These are phyloP conservation scores for Eretmocerus hayati DNA, from an alignment of 2,888 invertebrate genomes.

Conservation along the genomic window DNA sequence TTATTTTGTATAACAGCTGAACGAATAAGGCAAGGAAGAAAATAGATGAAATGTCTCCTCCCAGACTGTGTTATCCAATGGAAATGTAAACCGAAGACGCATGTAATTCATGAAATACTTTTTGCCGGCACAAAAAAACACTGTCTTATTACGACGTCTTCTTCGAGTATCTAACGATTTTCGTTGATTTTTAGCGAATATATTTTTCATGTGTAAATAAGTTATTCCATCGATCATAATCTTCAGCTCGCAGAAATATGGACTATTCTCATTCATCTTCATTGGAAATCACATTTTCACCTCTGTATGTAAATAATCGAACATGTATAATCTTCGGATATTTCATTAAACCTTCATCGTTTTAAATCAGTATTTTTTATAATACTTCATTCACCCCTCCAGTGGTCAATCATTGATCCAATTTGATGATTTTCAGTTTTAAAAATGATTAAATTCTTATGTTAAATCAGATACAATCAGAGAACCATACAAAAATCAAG, in stretches of 20 bases:
- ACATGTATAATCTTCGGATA: constrained; percentile 28
- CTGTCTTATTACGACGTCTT: constrained; percentile 11
- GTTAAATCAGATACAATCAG: no score
- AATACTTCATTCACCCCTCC: no score
- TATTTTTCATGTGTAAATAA: constrained; percentile 31
- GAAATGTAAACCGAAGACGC: constrained; percentile 10
- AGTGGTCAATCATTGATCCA: no score
- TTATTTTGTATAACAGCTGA: constrained; percentile 6
- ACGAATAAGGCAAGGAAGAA: background rate
- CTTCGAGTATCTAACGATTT: constrained; percentile 14
- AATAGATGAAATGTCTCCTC: constrained; percentile 5
- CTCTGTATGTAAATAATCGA: constrained; percentile 16
- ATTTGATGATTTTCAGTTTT: no score
- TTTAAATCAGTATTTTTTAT: no score
- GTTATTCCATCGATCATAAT: constrained; percentile 23
- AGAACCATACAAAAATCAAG: no score
- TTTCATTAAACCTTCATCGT: constrained; percentile 39
- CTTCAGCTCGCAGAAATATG: constrained; percentile 26
- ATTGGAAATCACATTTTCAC: constrained; percentile 18
- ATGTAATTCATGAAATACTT: constrained; percentile 12
- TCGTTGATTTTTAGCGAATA: constrained; percentile 17
- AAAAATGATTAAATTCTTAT: no score
- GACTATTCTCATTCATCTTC: constrained; percentile 30
- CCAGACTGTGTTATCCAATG: constrained; percentile 16
- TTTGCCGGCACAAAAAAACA: constrained; percentile 18